phyloP scores from a whole-genome alignment of 2,888 invertebrate genomes.

The Andrena flavipes region DNA sequence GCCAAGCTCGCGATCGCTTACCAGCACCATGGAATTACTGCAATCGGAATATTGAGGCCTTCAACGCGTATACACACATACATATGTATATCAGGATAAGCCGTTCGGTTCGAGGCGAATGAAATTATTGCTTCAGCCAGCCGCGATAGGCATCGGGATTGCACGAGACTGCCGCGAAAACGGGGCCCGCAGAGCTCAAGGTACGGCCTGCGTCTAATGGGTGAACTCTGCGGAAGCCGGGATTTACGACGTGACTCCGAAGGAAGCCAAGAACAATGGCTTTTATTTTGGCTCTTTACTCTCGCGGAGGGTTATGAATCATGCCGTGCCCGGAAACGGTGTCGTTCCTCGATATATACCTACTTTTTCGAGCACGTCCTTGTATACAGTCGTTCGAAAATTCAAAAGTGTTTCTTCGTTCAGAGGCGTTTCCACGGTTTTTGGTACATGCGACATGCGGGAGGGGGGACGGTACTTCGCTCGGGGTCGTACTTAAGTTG shows the following conservation, averaged over 20 bases:
- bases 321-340: slow-evolving; percentile 29
- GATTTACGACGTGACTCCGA: slow-evolving; percentile 58
- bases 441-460: not conserved
- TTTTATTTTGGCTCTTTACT: slow-evolving; percentile 52
- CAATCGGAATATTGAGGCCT: slow-evolving; percentile 4
- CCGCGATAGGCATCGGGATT: slow-evolving; percentile 11
- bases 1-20: not conserved
- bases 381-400: not conserved
- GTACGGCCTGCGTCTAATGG: slow-evolving; percentile 45
- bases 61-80: not conserved
- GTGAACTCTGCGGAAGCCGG: slow-evolving; percentile 41
- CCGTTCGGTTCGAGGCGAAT: slow-evolving; percentile 24
- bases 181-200: not conserved
- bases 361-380: not conserved
- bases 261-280: slow-evolving; percentile 48
- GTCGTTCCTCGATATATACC: slow-evolving; percentile 26
- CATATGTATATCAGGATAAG: slow-evolving; percentile 8
- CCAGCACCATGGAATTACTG: not conserved
- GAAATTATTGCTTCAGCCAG: slow-evolving; percentile 25
- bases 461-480: too few species aligned
- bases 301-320: slow-evolving; percentile 39
- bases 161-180: not conserved
- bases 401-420: slow-evolving; percentile 17
- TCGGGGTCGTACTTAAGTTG: too few species aligned
- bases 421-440: not conserved